Evolutionary conservation across 2,888 invertebrate genomes (phyloP).

Genomic region (Suillia variegata): DNA sequence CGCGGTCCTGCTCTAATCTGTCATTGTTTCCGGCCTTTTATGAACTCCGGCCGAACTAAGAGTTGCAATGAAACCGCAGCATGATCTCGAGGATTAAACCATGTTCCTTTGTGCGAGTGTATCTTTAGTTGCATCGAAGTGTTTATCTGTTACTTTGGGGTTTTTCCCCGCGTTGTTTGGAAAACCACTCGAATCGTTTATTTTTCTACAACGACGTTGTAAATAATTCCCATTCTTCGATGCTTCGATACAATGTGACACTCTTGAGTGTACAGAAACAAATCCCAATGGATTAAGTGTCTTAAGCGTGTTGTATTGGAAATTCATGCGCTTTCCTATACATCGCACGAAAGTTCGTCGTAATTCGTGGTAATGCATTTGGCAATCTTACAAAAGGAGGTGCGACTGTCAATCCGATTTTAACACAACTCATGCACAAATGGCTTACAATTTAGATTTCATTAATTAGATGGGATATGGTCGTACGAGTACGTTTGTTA

Average conservation of each 20-base stretch:
- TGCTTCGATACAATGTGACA: background rate
- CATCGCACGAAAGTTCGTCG: too few relatives aligned
- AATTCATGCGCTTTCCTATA: too few relatives aligned
- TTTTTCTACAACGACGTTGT: too few relatives aligned
- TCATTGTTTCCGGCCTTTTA: conserved; percentile 27
- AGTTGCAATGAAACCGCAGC: conserved; percentile 33
- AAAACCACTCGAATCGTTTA: too few relatives aligned
- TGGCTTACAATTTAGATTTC: too few relatives aligned
- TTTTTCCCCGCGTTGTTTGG: too few relatives aligned
- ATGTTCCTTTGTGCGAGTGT: too few relatives aligned
- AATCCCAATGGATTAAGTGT: background rate
- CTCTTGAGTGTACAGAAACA: background rate
- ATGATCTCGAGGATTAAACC: background rate
- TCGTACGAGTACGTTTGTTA: too few relatives aligned
- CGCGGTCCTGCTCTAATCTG: background rate
- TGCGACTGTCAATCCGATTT: background rate
- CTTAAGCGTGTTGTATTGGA: background rate
- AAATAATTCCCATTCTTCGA: background rate
- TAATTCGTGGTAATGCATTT: background rate
- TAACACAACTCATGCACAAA: background rate
- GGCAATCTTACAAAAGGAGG: background rate
- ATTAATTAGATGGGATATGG: too few relatives aligned
- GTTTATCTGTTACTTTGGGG: too few relatives aligned
- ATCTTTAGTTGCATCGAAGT: too few relatives aligned
- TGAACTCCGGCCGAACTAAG: conserved; percentile 40